Evolutionary conservation across 2,113 vertebrate genomes (phyloP).

Genomic region (Australoheros scitulus): DNA sequence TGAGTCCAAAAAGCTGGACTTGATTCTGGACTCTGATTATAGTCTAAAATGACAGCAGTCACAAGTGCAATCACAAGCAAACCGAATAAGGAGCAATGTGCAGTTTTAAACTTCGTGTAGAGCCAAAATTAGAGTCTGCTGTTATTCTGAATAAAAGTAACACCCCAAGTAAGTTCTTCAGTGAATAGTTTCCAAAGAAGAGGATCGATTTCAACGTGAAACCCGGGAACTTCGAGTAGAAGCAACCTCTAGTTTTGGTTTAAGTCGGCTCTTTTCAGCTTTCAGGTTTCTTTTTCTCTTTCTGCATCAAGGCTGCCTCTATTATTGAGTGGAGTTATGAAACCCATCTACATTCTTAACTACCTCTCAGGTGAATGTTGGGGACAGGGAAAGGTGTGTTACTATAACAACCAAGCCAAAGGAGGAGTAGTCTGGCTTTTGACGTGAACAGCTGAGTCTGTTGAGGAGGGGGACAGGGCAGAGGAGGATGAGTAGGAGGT

Average conservation of each 20-base stretch:
- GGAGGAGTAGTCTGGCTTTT: constrained; percentile 54
- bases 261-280: background rate
- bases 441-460: constrained; percentile 32
- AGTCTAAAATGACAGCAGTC: background rate
- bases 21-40: background rate
- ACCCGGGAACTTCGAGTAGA: background rate
- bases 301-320: constrained; percentile 54
- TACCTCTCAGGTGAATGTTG: constrained; percentile 56
- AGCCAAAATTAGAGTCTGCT: constrained; percentile 21
- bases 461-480: constrained; percentile 27
- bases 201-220: background rate
- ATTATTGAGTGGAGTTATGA: constrained; percentile 58
- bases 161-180: constrained; percentile 1
- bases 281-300: constrained; percentile 16
- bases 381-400: constrained; percentile 54
- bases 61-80: background rate
- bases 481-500: constrained; percentile 27
- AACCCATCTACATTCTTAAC: constrained; percentile 68
- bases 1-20: background rate
- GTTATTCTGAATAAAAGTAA: constrained; percentile 28
- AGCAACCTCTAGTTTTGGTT: background rate
- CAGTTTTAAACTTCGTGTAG: constrained; percentile 2
- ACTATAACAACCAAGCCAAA: constrained; percentile 70
- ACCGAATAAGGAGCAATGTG: background rate
- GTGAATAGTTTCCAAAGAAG: background rate